These are phyloP conservation scores for Meliscaeva auricollis DNA, from an alignment of 2,888 invertebrate genomes.

Conservation along the genomic window DNA sequence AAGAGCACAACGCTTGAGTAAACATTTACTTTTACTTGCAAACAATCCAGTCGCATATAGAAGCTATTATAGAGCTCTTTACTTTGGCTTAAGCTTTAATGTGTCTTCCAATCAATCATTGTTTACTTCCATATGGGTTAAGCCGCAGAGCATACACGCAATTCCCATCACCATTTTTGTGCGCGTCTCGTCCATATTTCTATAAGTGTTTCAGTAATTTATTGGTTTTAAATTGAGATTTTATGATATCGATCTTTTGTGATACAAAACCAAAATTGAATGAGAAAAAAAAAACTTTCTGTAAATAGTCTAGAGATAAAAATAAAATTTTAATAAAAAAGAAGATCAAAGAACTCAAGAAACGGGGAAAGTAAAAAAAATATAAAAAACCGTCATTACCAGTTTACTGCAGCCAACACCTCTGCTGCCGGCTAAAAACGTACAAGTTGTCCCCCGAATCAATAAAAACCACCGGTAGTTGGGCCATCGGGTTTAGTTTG, in stretches of 20 bases:
- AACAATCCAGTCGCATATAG: constrained; percentile 8
- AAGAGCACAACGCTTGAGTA: background rate
- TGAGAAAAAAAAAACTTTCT: background rate
- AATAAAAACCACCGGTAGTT: constrained; percentile 49
- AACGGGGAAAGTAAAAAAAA: constrained; percentile 10
- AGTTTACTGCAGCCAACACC: background rate
- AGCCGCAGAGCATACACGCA: background rate
- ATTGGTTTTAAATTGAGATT: constrained; percentile 5
- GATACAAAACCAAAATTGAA: background rate
- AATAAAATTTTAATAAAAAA: too few species aligned
- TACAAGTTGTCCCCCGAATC: constrained; percentile 14
- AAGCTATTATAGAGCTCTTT: background rate
- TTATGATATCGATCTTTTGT: background rate
- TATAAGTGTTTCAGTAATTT: constrained; percentile 12
- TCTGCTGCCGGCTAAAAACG: background rate
- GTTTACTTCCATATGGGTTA: background rate
- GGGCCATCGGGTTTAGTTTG: constrained; percentile 62
- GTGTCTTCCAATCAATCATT: constrained; percentile 16
- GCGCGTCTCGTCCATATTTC: background rate
- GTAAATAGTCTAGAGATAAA: background rate
- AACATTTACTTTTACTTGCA: constrained; percentile 25
- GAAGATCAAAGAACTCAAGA: constrained; percentile 19
- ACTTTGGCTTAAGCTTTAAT: background rate
- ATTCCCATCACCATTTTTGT: background rate
- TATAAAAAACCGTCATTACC: background rate